phyloP scores from a whole-genome alignment of 2,888 invertebrate genomes.

The Pharmacophagus antenor region DNA sequence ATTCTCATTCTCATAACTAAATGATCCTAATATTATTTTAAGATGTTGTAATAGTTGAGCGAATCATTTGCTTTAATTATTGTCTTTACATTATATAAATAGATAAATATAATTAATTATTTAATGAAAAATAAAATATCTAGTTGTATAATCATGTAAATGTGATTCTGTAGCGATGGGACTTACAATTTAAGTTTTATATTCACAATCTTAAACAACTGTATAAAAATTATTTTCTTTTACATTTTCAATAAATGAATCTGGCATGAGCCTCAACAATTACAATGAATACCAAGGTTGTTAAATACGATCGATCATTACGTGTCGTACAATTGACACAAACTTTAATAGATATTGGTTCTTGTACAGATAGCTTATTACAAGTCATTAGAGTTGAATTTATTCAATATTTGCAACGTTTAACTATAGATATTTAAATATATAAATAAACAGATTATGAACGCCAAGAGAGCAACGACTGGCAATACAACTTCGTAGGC shows the following conservation, averaged over 20 bases:
- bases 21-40: no score
- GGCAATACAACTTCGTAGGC: conserved; percentile 4
- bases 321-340: conserved; percentile 7
- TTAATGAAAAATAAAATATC: no score
- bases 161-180: no score
- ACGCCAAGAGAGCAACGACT: conserved; percentile 18
- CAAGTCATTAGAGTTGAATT: conserved; percentile 7
- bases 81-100: no score
- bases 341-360: neutral
- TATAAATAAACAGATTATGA: conserved; percentile 5
- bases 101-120: no score
- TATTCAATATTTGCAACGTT: conserved; percentile 3
- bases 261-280: neutral
- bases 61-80: no score
- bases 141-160: no score
- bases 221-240: no score
- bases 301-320: conserved; percentile 17
- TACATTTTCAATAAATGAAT: neutral
- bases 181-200: no score
- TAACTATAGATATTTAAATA: conserved; percentile 7
- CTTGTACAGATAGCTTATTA: conserved; percentile 3
- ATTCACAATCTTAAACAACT: no score
- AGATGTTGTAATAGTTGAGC: no score
- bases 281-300: neutral
- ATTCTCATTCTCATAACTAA: no score